Evolutionary conservation across 2,797 vertebrate species (phyloP).

Genomic region (Pagetopsis macropterus): DNA sequence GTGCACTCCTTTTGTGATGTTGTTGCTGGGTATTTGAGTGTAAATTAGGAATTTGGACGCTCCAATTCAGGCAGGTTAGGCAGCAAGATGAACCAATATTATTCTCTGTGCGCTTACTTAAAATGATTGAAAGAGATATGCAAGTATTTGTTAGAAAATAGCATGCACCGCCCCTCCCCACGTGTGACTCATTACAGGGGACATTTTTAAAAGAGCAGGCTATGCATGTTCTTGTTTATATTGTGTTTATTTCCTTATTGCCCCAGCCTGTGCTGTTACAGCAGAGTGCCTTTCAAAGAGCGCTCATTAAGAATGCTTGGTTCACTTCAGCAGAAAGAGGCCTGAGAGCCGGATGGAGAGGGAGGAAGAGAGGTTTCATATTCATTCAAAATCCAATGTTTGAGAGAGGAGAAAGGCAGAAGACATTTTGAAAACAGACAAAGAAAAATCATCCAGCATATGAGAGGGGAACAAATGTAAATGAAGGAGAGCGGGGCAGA

Average conservation of each 20-base stretch:
- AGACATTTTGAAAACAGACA: conserved; percentile 9
- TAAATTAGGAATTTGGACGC: conserved; percentile 30
- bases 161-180: not conserved
- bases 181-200: conserved; percentile 16
- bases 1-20: not conserved
- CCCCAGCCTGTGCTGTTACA: conserved; percentile 28
- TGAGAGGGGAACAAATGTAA: not conserved
- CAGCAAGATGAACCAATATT: not conserved
- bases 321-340: conserved; percentile 44
- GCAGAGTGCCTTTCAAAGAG: conserved; percentile 47
- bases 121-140: conserved; percentile 1
- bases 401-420: not conserved
- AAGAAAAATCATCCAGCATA: not conserved
- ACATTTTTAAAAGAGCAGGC: conserved; percentile 13
- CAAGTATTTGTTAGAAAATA: conserved; percentile 23
- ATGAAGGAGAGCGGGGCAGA: not conserved
- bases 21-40: conserved; percentile 1
- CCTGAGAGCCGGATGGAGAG: conserved; percentile 24
- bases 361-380: conserved; percentile 16
- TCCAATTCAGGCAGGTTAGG: conserved; percentile 5
- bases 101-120: not conserved
- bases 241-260: conserved; percentile 21
- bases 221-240: conserved; percentile 38
- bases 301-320: conserved; percentile 60
- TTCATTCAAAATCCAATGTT: conserved; percentile 18